Conservation (phyloP, 2,888 invertebrate species). For the Leucophenga maculata region DNA sequence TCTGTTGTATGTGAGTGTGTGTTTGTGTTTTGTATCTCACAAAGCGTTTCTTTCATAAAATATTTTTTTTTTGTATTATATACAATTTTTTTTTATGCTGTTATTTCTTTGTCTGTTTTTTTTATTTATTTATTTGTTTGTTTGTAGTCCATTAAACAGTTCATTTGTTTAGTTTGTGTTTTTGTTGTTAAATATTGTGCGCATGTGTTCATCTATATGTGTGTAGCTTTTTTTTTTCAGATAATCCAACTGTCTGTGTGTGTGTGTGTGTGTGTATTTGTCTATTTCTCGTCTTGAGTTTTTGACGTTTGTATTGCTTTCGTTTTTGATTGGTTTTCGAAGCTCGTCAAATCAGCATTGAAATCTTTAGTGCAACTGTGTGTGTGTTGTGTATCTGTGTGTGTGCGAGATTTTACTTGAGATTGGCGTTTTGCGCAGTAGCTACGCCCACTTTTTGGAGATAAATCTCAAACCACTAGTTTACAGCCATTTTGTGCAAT, state of each 20-base stretch:
- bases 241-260: conserved; percentile 5
- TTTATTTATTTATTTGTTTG: conserved; percentile 30
- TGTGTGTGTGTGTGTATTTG: conserved; percentile 21
- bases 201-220: conserved; percentile 6
- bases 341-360: conserved; percentile 50
- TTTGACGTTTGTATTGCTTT: conserved; percentile 54
- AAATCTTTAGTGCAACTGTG: conserved; percentile 34
- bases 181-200: conserved; percentile 9
- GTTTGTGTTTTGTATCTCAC: conserved; percentile 38
- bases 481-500: neutral
- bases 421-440: conserved; percentile 39
- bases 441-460: conserved; percentile 37
- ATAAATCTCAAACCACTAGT: neutral
- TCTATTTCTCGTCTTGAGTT: conserved; percentile 37
- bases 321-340: conserved; percentile 70
- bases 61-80: conserved; percentile 56
- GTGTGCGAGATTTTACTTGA: conserved; percentile 20
- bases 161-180: conserved; percentile 23
- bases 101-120: neutral
- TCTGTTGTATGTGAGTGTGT: neutral
- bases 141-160: conserved; percentile 32
- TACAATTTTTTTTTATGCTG: conserved; percentile 35
- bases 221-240: neutral
- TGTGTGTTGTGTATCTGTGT: conserved; percentile 36
- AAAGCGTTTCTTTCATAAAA: conserved; percentile 45